These are phyloP conservation scores for Tupaia tana DNA, from an alignment of 2,113 vertebrate species.

Conservation along the genomic window DNA sequence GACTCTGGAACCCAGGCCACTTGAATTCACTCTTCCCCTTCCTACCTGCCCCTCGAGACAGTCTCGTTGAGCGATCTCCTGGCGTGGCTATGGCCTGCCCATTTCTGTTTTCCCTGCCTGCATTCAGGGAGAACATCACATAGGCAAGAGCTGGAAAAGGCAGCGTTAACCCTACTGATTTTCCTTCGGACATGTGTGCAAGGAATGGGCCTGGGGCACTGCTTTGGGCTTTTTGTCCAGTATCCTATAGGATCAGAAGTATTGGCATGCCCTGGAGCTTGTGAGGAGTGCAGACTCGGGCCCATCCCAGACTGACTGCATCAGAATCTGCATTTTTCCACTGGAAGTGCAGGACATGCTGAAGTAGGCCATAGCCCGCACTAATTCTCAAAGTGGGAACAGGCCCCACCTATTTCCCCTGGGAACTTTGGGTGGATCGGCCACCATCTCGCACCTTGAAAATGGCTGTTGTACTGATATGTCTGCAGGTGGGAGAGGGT, in stretches of 20 bases:
- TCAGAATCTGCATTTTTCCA: background rate
- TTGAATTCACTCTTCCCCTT: background rate
- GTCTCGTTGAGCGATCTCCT: background rate
- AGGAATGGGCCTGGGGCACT: accelerated
- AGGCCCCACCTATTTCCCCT: background rate
- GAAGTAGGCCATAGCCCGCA: background rate
- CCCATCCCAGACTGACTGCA: accelerated
- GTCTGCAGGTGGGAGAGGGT: background rate
- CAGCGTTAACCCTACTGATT: background rate
- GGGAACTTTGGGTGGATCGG: background rate
- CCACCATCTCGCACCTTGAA: background rate
- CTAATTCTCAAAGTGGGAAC: background rate
- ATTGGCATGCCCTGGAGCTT: background rate
- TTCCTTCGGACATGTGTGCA: background rate
- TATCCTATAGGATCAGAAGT: background rate
- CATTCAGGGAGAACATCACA: background rate
- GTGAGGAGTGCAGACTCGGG: background rate
- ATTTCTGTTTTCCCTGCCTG: background rate
- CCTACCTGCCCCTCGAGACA: background rate
- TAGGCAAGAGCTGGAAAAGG: background rate
- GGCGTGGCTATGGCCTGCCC: background rate
- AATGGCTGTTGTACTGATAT: background rate
- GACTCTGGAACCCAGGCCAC: background rate
- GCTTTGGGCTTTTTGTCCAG: background rate
- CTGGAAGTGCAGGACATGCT: accelerated